Evolutionary conservation across 2,797 vertebrate species (phyloP), one percentile per base, ranked within the genome.

Genomic region (Propithecus perrieri): DNA sequence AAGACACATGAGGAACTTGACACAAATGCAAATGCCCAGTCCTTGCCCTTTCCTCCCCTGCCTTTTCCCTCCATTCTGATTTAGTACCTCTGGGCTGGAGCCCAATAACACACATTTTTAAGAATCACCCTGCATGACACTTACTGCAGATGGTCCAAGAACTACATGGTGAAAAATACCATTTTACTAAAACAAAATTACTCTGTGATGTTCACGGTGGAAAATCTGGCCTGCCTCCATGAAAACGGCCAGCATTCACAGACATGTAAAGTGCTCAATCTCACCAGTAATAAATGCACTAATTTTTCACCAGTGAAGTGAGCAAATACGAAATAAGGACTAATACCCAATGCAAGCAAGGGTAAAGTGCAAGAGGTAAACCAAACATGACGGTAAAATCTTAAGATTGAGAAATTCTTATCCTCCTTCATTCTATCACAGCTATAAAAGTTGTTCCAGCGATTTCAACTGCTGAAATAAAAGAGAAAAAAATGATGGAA

Each of bases 111-210:
- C 18, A 26, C 41, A 8, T 78, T 84, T 91, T 91, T 43, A 89
- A 89, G 90, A 96, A 84, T 85, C 18, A 38, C 57, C 46, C 63
- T 78, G 35, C 0, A 0, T 71, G 50, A 89, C 38, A 93, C 9
- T 65, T 96, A 13, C 48, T 72, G 11, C n/a, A 78, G 24, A 48
- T 7, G 57, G 30, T 57, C 46, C n/a, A 35, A 89, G 55, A 61
- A 30, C 30, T 67, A 41, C 63, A 71, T 14, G 12, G 18, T 55
- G 55, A 57, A 90, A 92, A 88, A 61, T n/a, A 85, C 63, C 59
- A n/a, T 69, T 88, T 89, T 94, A 74, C 10, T 89, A 11, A 92
- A 96, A 91, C 33, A 33, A 53, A 98, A 95, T 55, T 96, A 76
- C 43, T 94, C 92, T 57, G 74, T 22, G 10, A 71, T 33, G 33